Conservation (phyloP, 2,113 vertebrate genomes). For the Ailuropoda melanoleuca region DNA sequence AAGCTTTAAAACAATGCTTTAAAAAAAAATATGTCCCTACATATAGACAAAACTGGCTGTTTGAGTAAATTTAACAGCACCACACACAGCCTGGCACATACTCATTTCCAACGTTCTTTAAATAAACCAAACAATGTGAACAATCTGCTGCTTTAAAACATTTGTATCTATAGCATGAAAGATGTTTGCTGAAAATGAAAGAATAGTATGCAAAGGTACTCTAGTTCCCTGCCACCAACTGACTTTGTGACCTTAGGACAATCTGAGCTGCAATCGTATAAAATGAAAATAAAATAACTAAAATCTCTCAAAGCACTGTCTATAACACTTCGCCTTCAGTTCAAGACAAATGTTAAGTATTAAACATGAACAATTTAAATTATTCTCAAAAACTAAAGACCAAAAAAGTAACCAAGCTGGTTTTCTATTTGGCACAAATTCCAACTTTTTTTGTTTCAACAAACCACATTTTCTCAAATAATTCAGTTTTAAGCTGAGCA, state of each 20-base stretch:
- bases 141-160: constrained; percentile 33
- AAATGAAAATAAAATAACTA: background rate
- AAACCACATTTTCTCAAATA: constrained; percentile 24
- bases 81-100: background rate
- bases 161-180: constrained; percentile 19
- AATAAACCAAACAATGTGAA: constrained; percentile 48
- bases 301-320: background rate
- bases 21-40: background rate
- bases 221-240: constrained; percentile 10
- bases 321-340: background rate
- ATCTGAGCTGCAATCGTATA: background rate
- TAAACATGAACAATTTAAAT: constrained; percentile 18
- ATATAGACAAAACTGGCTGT: background rate
- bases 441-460: background rate
- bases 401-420: constrained; percentile 14
- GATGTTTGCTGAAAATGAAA: background rate
- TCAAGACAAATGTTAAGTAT: constrained; percentile 15
- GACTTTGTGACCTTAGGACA: background rate
- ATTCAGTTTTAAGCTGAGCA: constrained; percentile 20
- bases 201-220: background rate
- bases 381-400: constrained; percentile 32
- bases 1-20: background rate
- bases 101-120: constrained; percentile 22
- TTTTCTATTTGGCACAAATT: constrained; percentile 38
- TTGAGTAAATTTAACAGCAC: constrained; percentile 23